These are phyloP conservation scores for Drosophila albomicans DNA, from an alignment of 1,140 invertebrate genomes.

Conservation along the genomic window DNA sequence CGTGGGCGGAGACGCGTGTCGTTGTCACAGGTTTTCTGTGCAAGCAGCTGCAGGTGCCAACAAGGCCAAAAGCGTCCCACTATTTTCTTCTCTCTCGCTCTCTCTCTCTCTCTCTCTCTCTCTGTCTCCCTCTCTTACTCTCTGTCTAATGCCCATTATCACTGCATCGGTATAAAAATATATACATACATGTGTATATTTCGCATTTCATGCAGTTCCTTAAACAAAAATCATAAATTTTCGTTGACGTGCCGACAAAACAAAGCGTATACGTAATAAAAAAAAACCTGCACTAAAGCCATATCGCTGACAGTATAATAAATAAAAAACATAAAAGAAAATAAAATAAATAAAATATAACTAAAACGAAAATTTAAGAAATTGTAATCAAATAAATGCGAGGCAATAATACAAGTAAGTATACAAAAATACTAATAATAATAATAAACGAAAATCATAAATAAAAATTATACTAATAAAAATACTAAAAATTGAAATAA, in stretches of 20 bases:
- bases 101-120: background rate
- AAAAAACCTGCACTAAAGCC: slow-evolving; percentile 14
- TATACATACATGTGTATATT: slow-evolving; percentile 21
- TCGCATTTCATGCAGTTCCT: slow-evolving; percentile 37
- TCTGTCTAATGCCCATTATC: background rate
- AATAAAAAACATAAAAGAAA: background rate
- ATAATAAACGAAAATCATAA: too few relatives aligned
- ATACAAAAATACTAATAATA: too few relatives aligned
- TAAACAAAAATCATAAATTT: slow-evolving; percentile 55
- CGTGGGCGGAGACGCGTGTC: slow-evolving; percentile 34
- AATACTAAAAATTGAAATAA: too few relatives aligned
- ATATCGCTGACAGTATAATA: background rate
- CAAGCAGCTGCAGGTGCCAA: slow-evolving; percentile 18
- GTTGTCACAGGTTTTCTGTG: background rate
- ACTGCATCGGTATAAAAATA: background rate
- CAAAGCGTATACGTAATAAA: slow-evolving; percentile 65
- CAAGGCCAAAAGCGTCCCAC: slow-evolving; percentile 14
- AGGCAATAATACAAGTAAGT: too few relatives aligned
- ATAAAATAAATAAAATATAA: background rate
- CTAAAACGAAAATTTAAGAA: background rate
- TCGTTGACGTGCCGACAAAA: slow-evolving; percentile 28
- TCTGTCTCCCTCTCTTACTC: too few relatives aligned
- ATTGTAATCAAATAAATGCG: background rate
- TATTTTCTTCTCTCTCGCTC: background rate
- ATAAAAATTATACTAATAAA: too few relatives aligned